Conservation (phyloP, 2,113 vertebrate genomes). For the Cynopterus brachyotis region DNA sequence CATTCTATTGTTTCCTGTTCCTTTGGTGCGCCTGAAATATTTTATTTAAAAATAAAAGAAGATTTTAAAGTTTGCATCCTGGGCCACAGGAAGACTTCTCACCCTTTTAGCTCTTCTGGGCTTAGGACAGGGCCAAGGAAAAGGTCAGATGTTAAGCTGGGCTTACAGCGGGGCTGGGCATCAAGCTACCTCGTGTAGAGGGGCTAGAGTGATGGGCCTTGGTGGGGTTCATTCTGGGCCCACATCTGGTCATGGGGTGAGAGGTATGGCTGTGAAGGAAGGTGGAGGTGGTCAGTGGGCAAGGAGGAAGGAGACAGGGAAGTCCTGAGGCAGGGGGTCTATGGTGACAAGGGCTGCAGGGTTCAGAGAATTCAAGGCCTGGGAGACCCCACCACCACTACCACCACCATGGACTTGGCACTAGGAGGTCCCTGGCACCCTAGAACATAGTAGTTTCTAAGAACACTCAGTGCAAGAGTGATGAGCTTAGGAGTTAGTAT, state of each 20-base stretch:
- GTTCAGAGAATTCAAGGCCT: background rate
- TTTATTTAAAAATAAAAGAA: background rate
- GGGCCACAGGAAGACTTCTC: background rate
- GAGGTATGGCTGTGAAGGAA: background rate
- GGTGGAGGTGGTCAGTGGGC: no score
- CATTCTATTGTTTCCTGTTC: background rate
- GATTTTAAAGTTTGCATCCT: background rate
- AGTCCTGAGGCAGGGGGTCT: background rate
- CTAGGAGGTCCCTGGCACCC: background rate
- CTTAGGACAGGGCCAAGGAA: background rate
- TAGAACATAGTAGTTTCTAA: background rate
- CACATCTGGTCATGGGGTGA: background rate
- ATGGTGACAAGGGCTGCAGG: background rate
- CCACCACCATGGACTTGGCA: background rate
- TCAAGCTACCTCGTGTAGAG: rapidly evolving
- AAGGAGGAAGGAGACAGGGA: background rate
- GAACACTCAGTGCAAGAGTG: background rate
- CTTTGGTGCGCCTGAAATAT: background rate
- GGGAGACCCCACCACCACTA: background rate
- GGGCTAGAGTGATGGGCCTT: background rate
- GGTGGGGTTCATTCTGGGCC: background rate
- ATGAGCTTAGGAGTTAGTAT: background rate
- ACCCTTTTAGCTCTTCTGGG: background rate
- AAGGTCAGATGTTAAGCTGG: no score
- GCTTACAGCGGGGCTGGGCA: background rate